Percentiles rank a stretch among this genome's conserved stretches.
Conservation (phyloP, 2,888 invertebrate genomes). For the Iphiclides podalirius region DNA sequence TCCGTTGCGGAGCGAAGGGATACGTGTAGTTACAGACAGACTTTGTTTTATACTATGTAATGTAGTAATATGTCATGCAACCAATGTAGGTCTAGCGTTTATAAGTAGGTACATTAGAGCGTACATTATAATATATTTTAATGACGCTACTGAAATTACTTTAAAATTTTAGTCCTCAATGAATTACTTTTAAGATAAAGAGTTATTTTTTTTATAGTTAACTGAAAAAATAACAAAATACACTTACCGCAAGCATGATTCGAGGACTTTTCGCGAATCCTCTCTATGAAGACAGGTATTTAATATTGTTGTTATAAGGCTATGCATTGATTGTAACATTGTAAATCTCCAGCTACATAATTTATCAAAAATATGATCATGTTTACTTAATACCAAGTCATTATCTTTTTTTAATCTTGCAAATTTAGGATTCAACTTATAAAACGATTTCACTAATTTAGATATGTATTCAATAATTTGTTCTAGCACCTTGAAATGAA, state of each 20-base stretch:
- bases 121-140: too few species aligned
- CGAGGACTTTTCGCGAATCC: conserved; percentile 79
- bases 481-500: conserved; percentile 77
- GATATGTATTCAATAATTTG: conserved; percentile 77
- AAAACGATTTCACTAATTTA: conserved; percentile 74
- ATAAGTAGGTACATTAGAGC: too few species aligned
- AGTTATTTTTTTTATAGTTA: too few species aligned
- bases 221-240: conserved; percentile 39
- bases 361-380: conserved; percentile 73
- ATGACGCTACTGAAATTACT: too few species aligned
- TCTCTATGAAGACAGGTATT: conserved; percentile 78
- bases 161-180: too few species aligned
- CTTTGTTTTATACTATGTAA: too few species aligned
- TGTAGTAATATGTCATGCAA: too few species aligned
- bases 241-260: conserved; percentile 77
- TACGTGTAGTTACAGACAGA: too few species aligned
- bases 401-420: conserved; percentile 67
- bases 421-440: conserved; percentile 73
- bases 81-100: too few species aligned
- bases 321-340: conserved; percentile 75
- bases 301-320: conserved; percentile 75
- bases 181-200: too few species aligned
- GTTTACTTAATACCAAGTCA: conserved; percentile 61
- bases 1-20: too few species aligned
- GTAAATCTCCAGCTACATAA: conserved; percentile 77